Conservation (phyloP, 2,113 vertebrate species). For the Ardeotis arabs region DNA sequence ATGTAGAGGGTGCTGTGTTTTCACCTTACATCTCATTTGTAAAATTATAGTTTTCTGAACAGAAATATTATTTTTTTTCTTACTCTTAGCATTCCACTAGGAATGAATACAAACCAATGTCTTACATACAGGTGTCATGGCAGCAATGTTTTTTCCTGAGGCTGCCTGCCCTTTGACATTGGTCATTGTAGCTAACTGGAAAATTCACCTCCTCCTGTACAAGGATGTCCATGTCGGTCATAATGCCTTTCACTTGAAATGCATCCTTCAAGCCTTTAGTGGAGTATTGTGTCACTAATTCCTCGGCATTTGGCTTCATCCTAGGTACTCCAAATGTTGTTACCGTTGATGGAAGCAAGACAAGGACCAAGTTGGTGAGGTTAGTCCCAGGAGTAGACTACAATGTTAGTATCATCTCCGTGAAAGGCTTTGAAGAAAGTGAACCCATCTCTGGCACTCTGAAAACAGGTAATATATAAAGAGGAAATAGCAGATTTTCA, state of each 20-base stretch:
- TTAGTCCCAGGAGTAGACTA: constrained; percentile 89
- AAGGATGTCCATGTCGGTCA: background rate
- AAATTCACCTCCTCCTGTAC: background rate
- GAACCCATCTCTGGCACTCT: constrained; percentile 86
- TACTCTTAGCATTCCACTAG: background rate
- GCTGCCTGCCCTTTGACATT: background rate
- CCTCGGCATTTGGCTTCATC: background rate
- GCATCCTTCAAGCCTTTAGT: background rate
- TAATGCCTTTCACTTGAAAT: background rate
- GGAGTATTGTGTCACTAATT: background rate
- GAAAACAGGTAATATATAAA: constrained; percentile 82
- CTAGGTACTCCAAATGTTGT: constrained; percentile 82
- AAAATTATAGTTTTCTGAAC: background rate
- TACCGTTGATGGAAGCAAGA: constrained; percentile 81
- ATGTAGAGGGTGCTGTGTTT: background rate
- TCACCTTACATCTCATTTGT: background rate
- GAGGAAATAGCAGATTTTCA: background rate
- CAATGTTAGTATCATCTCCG: constrained; percentile 83
- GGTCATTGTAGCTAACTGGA: background rate
- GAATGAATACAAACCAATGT: background rate
- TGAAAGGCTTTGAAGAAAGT: constrained; percentile 91
- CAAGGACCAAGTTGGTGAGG: constrained; percentile 80
- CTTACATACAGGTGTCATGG: background rate
- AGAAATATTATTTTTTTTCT: background rate
- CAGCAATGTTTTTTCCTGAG: background rate